Base-by-base conservation (phyloP, 1,140 invertebrate species). In the Zaprionus lachaisei region DNA sequence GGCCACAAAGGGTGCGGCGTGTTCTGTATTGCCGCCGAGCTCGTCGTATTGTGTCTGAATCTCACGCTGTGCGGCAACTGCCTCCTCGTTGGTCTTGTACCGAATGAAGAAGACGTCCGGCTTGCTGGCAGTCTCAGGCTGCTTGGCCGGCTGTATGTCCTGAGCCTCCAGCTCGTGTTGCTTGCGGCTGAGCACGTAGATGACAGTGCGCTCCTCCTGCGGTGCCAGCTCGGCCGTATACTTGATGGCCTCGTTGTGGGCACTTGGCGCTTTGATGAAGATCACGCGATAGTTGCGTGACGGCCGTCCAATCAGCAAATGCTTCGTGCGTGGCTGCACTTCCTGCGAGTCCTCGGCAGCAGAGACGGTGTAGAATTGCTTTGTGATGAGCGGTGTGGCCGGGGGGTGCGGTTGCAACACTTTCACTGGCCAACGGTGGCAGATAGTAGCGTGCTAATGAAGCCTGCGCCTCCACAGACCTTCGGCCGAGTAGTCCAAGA, bases 251-350 rank as follows among this genome's bases (percentile, higher is more conserved):
- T 95, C 95, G 47, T 95, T 95, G 74, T 94, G 94, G 6, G 95
- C 94, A 31, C 95, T 94, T 28, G 96, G 96, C 31, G 96, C 96
- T 93, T 96, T 96, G 91, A 97, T 97, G 94, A 97, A 97, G 82
- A 97, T 96, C 75, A 97, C 97, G 84, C 96, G 96, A 94, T 97
- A 97, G 92, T 97, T 96, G 77, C 96, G 96, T 85, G 96, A 95
- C 47, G 96, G 61, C 1, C 95, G 94, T 20, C 92, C 92, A 7
- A 92, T 82, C 0, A 92, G 47, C 20, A 92, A 61, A 54, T 92
- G 91, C 58, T 79, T 92, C 24, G 28, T 77, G n/a, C 71, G 55
- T 2, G 68, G 71, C 61, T 83, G 74, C 34, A 55, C 31, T 0
- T 80, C 75, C n/a, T 91, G 80, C n/a, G 62, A 51, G 60, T 93